Base-by-base conservation (phyloP, 2,888 invertebrate species). In the Corythucha ciliata region DNA sequence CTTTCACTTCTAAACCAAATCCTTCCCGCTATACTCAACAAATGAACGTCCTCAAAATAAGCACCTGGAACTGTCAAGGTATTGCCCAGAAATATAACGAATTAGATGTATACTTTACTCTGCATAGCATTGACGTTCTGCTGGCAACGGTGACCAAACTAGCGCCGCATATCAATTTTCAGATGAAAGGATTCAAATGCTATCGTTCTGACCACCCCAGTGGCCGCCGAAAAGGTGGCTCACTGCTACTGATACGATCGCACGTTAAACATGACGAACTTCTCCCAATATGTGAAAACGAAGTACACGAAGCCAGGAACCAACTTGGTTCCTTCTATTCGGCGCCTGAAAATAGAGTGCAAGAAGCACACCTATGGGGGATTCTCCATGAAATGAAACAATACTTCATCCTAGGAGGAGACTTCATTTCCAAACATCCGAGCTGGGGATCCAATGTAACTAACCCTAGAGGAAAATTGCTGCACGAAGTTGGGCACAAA, bases 301-400 rank as follows among this genome's bases (percentile, higher is more conserved):
- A 36, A 37, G 10, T 37, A 22, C 37, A 37, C 22, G 20, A 22
- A 16, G 37, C 37, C 21, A 37, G 37, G 20, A 24, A 37, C 14
- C 37, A 37, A n/a, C 12, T 36, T 2, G 36, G 36, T n/a, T 36
- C 36, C 18, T 36, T 36, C 20, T 36, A 36, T 21, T 36, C 36
- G 36, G 36, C 36, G 10, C 36, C 36, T 20, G 36, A 36, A 2
- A 36, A 36, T 21, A 36, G 36, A 21, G 22, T 37, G 12, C 21
- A 24, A 37, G 37, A 37, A 24, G 24, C 24, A 22, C 37, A 37
- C 37, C 24, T 37, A 20, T 36, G 37, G 37, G 37, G 37, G 12
- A 21, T 36, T 22, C 16, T 36, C 22, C 37, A 36, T 14, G 37
- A 36, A 36, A 21, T 36, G 12, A 22, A 22, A 36, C 22, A 21